Evolutionary conservation across 1,140 invertebrate genomes (phyloP).

Genomic region (Aethina tumida): DNA sequence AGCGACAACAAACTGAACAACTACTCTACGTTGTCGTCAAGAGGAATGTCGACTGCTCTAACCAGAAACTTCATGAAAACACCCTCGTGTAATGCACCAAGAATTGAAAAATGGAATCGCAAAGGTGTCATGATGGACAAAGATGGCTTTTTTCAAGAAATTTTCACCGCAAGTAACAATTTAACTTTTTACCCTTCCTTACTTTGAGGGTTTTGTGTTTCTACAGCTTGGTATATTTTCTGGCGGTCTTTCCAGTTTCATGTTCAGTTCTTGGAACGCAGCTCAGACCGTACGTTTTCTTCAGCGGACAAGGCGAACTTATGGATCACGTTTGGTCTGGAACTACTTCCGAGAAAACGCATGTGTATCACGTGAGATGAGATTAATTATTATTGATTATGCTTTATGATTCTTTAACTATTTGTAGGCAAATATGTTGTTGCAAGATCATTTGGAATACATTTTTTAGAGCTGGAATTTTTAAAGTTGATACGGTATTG

Average conservation of each 20-base stretch:
- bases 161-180: constrained; percentile 38
- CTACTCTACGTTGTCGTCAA: constrained; percentile 54
- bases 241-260: constrained; percentile 59
- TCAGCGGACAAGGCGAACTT: constrained; percentile 71
- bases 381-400: constrained; percentile 12
- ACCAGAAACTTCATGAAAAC: constrained; percentile 48
- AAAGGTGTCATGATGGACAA: constrained; percentile 60
- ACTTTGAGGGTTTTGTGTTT: no score
- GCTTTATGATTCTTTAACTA: not conserved
- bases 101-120: constrained; percentile 63
- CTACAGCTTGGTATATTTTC: constrained; percentile 70
- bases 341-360: constrained; percentile 68
- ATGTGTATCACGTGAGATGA: constrained; percentile 66
- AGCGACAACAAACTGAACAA: constrained; percentile 45
- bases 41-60: constrained; percentile 63
- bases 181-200: not conserved
- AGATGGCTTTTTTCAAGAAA: constrained; percentile 38
- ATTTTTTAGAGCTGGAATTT: constrained; percentile 60
- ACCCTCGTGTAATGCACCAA: constrained; percentile 60
- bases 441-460: constrained; percentile 64
- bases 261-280: constrained; percentile 64
- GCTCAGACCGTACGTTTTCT: constrained; percentile 75
- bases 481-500: constrained; percentile 55
- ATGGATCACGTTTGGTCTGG: constrained; percentile 87
- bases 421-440: constrained; percentile 52